Conservation (phyloP, 2,797 vertebrate species). For the Phrynocephalus forsythii region DNA sequence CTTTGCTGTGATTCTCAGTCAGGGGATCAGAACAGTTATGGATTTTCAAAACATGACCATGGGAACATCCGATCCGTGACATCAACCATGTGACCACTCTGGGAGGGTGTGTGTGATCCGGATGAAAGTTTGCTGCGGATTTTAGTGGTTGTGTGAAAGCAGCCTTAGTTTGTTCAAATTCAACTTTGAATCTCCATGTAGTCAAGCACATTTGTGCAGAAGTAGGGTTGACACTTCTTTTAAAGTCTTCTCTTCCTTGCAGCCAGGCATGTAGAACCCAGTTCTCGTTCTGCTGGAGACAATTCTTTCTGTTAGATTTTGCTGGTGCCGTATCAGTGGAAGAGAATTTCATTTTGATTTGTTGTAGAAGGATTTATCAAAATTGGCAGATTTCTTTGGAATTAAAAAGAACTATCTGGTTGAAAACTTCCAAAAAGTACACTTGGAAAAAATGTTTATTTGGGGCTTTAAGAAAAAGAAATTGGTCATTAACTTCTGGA, state of each 20-base stretch:
- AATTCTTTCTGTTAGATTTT: background rate
- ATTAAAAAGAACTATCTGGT: background rate
- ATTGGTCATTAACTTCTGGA: no score
- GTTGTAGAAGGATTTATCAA: background rate
- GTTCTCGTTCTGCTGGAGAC: background rate
- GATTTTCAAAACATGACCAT: no score
- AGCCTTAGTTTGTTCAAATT: background rate
- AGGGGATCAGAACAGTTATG: no score
- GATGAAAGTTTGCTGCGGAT: no score
- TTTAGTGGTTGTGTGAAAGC: no score
- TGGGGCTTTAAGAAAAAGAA: no score
- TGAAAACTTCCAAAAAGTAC: background rate
- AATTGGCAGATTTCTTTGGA: background rate
- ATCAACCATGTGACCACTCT: no score
- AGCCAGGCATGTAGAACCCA: background rate
- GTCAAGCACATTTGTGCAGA: background rate
- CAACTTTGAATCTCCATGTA: background rate
- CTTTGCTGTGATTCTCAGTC: no score
- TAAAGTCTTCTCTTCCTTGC: background rate
- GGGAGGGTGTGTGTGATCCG: no score
- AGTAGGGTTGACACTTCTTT: background rate
- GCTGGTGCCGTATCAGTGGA: background rate
- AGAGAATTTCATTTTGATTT: background rate
- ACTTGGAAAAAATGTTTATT: no score
- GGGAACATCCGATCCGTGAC: no score